phyloP scores from a whole-genome alignment of 2,113 vertebrate genomes.

The Pelvicachromis taeniatus region DNA sequence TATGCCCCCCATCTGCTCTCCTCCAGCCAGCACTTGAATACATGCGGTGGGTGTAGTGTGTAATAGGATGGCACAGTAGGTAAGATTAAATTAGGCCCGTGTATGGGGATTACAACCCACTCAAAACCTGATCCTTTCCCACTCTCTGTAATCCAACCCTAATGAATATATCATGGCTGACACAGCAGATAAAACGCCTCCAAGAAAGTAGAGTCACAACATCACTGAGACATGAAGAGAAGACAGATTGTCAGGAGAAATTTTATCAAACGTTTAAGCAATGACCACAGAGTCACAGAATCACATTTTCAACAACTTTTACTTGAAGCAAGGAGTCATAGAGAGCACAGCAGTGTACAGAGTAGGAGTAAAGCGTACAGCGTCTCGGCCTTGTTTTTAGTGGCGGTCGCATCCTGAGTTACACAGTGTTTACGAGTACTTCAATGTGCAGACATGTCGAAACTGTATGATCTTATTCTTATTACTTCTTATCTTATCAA shows the following conservation, averaged over 20 bases:
- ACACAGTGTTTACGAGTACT: rapidly evolving
- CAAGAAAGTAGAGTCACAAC: slow-evolving; percentile 41
- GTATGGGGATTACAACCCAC: slow-evolving; percentile 75
- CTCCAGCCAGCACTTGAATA: background rate
- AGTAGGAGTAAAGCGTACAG: too few species aligned
- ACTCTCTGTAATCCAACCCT: slow-evolving; percentile 71
- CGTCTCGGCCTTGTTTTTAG: too few species aligned
- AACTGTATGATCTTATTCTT: background rate
- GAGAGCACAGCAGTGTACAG: too few species aligned
- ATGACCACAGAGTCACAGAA: background rate
- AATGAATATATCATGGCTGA: slow-evolving; percentile 76
- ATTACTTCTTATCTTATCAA: background rate
- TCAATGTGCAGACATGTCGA: rapidly evolving
- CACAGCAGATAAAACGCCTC: slow-evolving; percentile 52
- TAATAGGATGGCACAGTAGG: slow-evolving; percentile 75
- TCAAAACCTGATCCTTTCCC: slow-evolving; percentile 69
- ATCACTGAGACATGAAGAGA: background rate
- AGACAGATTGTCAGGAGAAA: background rate
- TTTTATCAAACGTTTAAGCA: background rate
- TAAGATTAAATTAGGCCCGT: slow-evolving; percentile 77
- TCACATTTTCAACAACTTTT: rapidly evolving
- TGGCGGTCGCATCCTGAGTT: background rate
- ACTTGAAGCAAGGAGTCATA: background rate
- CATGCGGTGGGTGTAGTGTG: slow-evolving; percentile 59
- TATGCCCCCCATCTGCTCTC: slow-evolving; percentile 3